Percentiles rank a stretch among this genome's conserved stretches.
These are phyloP conservation scores for Cotesia vestalis DNA, from an alignment of 1,140 invertebrate species.

Conservation along the genomic window DNA sequence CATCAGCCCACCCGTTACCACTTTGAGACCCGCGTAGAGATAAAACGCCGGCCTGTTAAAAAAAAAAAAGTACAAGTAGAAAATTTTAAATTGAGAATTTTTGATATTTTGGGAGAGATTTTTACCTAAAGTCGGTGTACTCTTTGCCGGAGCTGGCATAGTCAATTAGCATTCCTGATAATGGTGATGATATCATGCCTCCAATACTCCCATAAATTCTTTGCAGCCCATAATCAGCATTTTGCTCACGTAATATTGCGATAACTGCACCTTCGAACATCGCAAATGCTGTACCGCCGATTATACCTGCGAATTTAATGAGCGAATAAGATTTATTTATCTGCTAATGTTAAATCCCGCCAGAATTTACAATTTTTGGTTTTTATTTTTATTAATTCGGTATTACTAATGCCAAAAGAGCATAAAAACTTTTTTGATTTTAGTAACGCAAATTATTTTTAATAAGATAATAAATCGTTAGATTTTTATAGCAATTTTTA, in stretches of 20 bases:
- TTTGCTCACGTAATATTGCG: constrained; percentile 78
- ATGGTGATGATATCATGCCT: constrained; percentile 81
- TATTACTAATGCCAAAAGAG: too few species aligned
- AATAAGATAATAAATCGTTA: too few species aligned
- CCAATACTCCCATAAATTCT: constrained; percentile 81
- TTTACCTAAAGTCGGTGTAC: constrained; percentile 78
- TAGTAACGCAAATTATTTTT: too few species aligned
- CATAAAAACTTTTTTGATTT: too few species aligned
- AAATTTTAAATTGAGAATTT: constrained; percentile 7
- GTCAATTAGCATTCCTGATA: constrained; percentile 81
- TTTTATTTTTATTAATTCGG: too few species aligned
- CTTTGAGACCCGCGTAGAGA: constrained; percentile 77
- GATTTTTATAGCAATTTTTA: too few species aligned
- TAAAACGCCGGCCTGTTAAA: constrained; percentile 80
- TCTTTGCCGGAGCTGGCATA: constrained; percentile 69
- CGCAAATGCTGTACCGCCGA: constrained; percentile 78
- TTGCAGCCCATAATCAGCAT: constrained; percentile 83
- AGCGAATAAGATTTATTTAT: too few species aligned
- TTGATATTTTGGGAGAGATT: neutral
- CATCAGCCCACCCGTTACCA: constrained; percentile 74
- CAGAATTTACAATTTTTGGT: too few species aligned
- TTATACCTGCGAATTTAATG: constrained; percentile 62
- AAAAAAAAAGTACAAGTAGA: constrained; percentile 31
- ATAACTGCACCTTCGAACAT: constrained; percentile 87
- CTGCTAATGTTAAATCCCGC: too few species aligned